These are phyloP conservation scores for Hermaeophaga mercurialis DNA, from an alignment of 2,888 invertebrate genomes.

Conservation along the genomic window DNA sequence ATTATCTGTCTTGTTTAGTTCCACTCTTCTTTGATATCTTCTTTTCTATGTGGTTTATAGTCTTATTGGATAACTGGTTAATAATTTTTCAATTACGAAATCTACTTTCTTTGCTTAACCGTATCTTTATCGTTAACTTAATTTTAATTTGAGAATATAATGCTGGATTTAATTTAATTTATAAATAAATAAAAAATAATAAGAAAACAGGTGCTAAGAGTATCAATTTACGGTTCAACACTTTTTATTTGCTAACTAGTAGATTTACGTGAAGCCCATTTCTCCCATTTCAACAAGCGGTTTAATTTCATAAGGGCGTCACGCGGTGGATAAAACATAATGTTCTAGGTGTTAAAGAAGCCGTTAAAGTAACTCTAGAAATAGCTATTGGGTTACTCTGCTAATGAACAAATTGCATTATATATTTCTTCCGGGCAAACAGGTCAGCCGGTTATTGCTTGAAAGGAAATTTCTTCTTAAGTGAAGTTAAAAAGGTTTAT, in stretches of 20 bases:
- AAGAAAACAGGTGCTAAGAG: too few relatives aligned
- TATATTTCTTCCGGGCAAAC: conserved; percentile 6
- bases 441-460: neutral
- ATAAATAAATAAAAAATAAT: too few relatives aligned
- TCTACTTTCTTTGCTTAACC: too few relatives aligned
- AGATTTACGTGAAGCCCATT: neutral
- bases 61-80: too few relatives aligned
- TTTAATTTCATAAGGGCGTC: conserved; percentile 21
- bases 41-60: too few relatives aligned
- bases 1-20: too few relatives aligned
- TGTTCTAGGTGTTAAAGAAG: conserved; percentile 30
- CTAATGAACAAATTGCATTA: conserved; percentile 21
- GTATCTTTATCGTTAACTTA: too few relatives aligned
- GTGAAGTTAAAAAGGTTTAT: neutral
- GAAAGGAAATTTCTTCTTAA: neutral
- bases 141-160: too few relatives aligned
- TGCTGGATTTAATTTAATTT: too few relatives aligned
- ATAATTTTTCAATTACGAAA: too few relatives aligned
- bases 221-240: conserved; percentile 3
- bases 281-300: conserved; percentile 3
- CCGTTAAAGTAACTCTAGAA: conserved; percentile 18
- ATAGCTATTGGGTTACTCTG: conserved; percentile 11
- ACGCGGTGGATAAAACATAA: conserved; percentile 20
- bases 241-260: conserved; percentile 1
- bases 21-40: too few relatives aligned